Percentiles rank a stretch among this genome's conserved stretches.
Conservation (phyloP, 2,113 vertebrate genomes). For the Cheilinus undulatus region DNA sequence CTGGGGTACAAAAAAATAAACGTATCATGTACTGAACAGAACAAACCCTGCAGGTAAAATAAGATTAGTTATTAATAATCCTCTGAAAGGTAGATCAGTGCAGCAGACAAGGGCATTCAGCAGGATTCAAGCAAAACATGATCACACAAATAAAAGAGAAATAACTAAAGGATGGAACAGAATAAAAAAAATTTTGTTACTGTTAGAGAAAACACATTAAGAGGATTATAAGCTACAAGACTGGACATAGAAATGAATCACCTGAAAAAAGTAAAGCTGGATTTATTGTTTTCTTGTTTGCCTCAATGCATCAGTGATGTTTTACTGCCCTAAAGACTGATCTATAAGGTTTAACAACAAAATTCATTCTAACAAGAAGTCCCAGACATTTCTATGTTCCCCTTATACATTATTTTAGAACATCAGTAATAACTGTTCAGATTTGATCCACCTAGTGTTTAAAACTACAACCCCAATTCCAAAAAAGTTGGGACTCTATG, state of each 20-base stretch:
- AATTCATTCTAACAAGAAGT: too few relatives aligned
- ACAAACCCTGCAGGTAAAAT: slow-evolving; percentile 21
- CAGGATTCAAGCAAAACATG: not conserved
- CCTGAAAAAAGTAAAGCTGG: not conserved
- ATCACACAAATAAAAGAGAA: not conserved
- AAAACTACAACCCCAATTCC: too few relatives aligned
- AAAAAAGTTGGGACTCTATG: too few relatives aligned
- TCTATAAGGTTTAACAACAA: too few relatives aligned
- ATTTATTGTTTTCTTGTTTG: not conserved
- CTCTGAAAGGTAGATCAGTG: not conserved
- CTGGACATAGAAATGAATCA: not conserved
- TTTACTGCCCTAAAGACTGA: too few relatives aligned
- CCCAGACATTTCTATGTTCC: too few relatives aligned
- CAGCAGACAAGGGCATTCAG: not conserved
- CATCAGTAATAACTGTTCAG: too few relatives aligned
- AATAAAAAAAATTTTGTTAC: too few relatives aligned
- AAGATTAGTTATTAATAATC: slow-evolving; percentile 5
- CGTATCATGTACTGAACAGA: not conserved
- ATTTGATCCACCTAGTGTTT: too few relatives aligned
- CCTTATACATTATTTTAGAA: too few relatives aligned
- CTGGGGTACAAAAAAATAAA: not conserved
- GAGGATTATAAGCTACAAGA: not conserved
- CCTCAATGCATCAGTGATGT: too few relatives aligned
- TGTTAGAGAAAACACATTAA: not conserved
- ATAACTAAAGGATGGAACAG: not conserved